phyloP scores from a whole-genome alignment of 2,888 invertebrate species.

The Hesperia comma region DNA sequence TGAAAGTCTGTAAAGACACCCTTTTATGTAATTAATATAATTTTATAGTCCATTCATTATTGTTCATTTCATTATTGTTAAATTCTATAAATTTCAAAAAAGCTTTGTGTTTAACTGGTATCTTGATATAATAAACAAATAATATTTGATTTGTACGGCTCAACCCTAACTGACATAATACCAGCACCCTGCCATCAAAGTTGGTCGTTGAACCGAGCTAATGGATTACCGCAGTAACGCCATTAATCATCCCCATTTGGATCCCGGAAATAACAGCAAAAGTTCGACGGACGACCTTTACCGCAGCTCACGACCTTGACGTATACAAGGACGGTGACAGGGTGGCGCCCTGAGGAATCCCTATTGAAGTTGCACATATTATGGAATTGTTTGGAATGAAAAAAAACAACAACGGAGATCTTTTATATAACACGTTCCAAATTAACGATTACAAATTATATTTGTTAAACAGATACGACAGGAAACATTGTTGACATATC shows the following conservation, averaged over 20 bases:
- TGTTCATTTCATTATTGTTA: no score
- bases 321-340: slow-evolving; percentile 21
- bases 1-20: no score
- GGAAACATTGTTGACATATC: slow-evolving; percentile 20
- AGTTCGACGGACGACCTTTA: slow-evolving; percentile 70
- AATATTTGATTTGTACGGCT: slow-evolving; percentile 1
- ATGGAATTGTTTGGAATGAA: not conserved
- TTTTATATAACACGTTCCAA: not conserved
- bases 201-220: slow-evolving; percentile 58
- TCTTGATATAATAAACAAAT: no score
- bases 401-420: not conserved
- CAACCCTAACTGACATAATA: slow-evolving; percentile 1
- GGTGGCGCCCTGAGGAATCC: slow-evolving; percentile 10
- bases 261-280: slow-evolving; percentile 62
- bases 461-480: not conserved
- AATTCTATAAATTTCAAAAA: no score
- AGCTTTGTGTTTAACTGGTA: no score
- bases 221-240: slow-evolving; percentile 50
- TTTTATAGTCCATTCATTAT: no score
- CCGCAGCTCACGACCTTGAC: slow-evolving; percentile 25
- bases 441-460: slow-evolving; percentile 3
- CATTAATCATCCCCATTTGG: slow-evolving; percentile 65
- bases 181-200: not conserved
- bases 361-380: not conserved
- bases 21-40: no score